These are phyloP conservation scores for Andrena haemorrhoa DNA, from an alignment of 2,888 invertebrate genomes.

Conservation along the genomic window DNA sequence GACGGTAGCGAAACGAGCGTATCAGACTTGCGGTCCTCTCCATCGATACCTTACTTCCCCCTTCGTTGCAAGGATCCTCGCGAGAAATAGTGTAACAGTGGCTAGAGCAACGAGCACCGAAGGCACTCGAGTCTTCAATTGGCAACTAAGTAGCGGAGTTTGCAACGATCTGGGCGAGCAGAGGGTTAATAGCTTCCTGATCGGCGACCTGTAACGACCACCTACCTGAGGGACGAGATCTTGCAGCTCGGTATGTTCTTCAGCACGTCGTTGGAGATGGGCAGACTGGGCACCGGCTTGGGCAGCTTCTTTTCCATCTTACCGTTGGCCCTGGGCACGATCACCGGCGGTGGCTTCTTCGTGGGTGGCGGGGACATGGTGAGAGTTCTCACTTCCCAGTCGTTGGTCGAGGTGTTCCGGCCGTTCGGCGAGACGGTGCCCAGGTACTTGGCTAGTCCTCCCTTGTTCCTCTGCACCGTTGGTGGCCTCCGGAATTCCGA, in stretches of 20 bases:
- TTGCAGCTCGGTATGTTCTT: conserved; percentile 79
- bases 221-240: conserved; percentile 77
- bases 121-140: not conserved
- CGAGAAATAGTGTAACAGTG: too few relatives aligned
- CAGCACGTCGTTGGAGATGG: conserved; percentile 78
- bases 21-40: not conserved
- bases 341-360: conserved; percentile 84
- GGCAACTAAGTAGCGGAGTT: not conserved
- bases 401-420: conserved; percentile 66
- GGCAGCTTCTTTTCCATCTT: conserved; percentile 87
- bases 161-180: conserved; percentile 21
- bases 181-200: not conserved
- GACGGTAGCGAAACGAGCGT: not conserved
- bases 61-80: not conserved
- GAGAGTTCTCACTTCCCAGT: conserved; percentile 78
- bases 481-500: conserved; percentile 83
- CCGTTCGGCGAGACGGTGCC: conserved; percentile 73
- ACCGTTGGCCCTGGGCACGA: conserved; percentile 86
- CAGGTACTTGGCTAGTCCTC: conserved; percentile 82
- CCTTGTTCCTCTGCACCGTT: conserved; percentile 81
- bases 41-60: not conserved
- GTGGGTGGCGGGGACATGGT: conserved; percentile 82
- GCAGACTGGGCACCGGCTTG: conserved; percentile 86
- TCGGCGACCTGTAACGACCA: not conserved
- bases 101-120: not conserved